Conservation (phyloP, 23 tunicate genomes). For the Trididemnum clinides region DNA sequence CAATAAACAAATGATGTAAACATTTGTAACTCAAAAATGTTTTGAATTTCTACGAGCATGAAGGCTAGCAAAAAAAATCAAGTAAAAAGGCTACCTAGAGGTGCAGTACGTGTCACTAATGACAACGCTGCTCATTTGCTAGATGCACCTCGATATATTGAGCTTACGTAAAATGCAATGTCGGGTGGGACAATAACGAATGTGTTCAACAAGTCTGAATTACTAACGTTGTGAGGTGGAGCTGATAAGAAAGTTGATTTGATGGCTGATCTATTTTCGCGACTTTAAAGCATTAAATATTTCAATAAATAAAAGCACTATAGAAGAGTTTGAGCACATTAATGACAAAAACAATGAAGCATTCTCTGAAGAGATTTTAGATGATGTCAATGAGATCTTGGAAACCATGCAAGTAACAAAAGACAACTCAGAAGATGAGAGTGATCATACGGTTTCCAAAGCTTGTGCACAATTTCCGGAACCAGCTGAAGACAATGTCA, state of each 20-base stretch:
- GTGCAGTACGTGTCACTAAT: conserved; percentile 30
- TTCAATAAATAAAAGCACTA: conserved; percentile 10
- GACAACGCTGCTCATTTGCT: conserved; percentile 39
- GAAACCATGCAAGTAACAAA: conserved; percentile 29
- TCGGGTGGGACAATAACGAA: neutral
- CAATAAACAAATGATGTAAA: conserved; percentile 23
- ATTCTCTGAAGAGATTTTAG: conserved; percentile 35
- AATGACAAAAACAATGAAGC: conserved; percentile 41
- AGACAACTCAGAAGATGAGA: conserved; percentile 29
- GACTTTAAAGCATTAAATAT: conserved; percentile 7
- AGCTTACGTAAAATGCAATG: neutral
- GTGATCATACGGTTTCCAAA: neutral
- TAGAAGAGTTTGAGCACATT: conserved; percentile 27
- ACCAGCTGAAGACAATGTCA: conserved; percentile 15
- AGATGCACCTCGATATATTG: conserved; percentile 15
- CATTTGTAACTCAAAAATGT: neutral
- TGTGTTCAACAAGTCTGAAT: conserved; percentile 24
- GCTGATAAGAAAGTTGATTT: conserved; percentile 21
- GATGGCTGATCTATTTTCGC: neutral
- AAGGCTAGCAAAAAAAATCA: conserved; percentile 6
- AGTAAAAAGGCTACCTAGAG: neutral
- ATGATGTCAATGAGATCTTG: conserved; percentile 43
- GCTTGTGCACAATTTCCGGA: conserved; percentile 1
- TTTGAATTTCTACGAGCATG: conserved; percentile 17
- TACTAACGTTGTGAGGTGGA: conserved; percentile 26